phyloP scores from a whole-genome alignment of 2,797 vertebrate genomes.

The Catharus ustulatus region DNA sequence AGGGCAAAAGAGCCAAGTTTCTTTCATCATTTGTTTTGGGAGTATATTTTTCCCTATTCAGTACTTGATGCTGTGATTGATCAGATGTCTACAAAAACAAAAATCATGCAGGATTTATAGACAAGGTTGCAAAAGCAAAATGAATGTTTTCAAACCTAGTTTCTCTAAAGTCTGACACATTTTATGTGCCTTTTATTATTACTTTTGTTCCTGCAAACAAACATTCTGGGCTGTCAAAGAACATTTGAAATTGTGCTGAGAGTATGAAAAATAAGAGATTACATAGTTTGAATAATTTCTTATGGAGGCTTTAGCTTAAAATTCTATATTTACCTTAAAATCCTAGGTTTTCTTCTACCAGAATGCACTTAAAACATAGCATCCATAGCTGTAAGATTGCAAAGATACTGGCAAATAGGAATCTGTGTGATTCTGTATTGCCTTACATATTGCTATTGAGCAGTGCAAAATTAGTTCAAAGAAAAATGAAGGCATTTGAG shows the following conservation, averaged over 20 bases:
- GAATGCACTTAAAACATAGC: background rate
- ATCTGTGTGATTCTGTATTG: background rate
- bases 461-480: background rate
- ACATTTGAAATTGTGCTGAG: background rate
- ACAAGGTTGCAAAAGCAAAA: background rate
- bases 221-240: background rate
- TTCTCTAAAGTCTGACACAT: background rate
- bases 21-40: background rate
- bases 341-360: background rate
- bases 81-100: conserved; percentile 9
- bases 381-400: background rate
- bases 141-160: background rate
- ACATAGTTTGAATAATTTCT: background rate
- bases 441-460: background rate
- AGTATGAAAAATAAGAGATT: background rate
- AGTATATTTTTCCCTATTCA: background rate
- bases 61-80: conserved; percentile 18
- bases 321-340: background rate
- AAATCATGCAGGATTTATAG: conserved; percentile 34
- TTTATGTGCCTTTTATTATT: background rate
- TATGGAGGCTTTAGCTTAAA: background rate
- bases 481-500: background rate
- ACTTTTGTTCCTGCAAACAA: background rate
- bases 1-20: background rate
- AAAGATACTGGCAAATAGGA: background rate